Evolutionary conservation across 2,113 vertebrate species (phyloP), one percentile per base, ranked within the genome.

Genomic region (Microcebus griseorufus): DNA sequence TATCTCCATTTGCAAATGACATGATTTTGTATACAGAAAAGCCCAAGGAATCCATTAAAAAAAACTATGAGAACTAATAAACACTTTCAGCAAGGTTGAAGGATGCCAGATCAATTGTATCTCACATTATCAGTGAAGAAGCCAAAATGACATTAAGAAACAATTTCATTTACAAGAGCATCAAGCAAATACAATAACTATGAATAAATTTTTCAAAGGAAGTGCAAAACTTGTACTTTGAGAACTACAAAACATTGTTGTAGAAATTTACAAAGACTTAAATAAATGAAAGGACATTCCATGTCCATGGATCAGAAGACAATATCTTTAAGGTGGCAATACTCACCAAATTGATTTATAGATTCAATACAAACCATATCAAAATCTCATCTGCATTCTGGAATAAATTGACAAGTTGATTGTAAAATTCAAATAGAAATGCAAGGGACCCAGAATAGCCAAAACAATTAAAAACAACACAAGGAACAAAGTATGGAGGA

Each of bases 111-210:
- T 60, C 37, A 83, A 37, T 22, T 45, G 23, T 29, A 75, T 45
- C 45, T 75, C 72, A 27, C 37, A 11, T 69, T 76, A 51, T 34
- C 83, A 92, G 48, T 60, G 23, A 73, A 88, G 1, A 73, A 92
- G 81, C 17, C 23, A 69, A 93, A 83, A 53, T 78, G 62, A 60
- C 42, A 53, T 62, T 88, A 93, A 88, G 90, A 79, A 91, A 79
- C 20, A 79, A 64, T 72, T 76, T 83, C 8, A 37, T 45, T 72
- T 91, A 64, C 8, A 86, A 29, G 62, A 72, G 22, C 81, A 78
- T 85, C 62, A 62, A 85, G 51, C 69, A 20, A 51, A 88, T 39
- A 58, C 4, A 82, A 81, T 88, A 88, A 13, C 58, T 88, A 58
- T 11, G 58, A 48, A 51, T 60, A 23, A 13, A 64, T 58, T 76